Conservation (phyloP, 1,140 invertebrate genomes). For the Trichonephila clavipes region DNA sequence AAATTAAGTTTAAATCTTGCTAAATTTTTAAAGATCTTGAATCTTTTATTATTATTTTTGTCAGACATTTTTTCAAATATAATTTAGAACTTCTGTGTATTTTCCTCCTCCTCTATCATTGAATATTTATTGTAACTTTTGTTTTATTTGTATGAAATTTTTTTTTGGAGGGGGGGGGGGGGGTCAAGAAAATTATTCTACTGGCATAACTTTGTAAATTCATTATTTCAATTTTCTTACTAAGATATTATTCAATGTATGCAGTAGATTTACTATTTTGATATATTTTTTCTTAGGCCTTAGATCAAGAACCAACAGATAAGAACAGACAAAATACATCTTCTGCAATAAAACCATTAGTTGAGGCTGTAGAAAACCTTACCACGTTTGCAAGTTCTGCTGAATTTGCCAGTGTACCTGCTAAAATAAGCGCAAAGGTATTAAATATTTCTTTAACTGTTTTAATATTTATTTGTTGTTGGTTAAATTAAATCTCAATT, state of each 20-base stretch:
- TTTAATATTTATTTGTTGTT: neutral
- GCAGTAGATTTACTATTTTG: too few species aligned
- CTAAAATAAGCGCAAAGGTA: constrained; percentile 88
- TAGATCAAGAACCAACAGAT: constrained; percentile 90
- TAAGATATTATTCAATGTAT: too few species aligned
- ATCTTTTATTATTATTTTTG: too few species aligned
- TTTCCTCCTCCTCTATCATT: too few species aligned
- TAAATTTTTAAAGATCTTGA: too few species aligned
- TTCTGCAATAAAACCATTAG: constrained; percentile 90
- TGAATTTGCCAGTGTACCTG: constrained; percentile 95
- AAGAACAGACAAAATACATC: constrained; percentile 89
- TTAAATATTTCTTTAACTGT: neutral
- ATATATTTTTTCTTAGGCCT: constrained; percentile 80
- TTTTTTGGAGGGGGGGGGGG: too few species aligned
- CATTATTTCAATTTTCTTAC: too few species aligned
- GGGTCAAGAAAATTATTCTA: too few species aligned
- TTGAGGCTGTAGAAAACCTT: constrained; percentile 95
- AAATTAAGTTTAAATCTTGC: neutral
- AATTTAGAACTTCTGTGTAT: neutral
- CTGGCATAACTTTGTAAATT: too few species aligned
- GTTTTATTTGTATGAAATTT: too few species aligned
- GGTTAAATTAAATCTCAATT: neutral
- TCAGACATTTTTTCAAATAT: neutral
- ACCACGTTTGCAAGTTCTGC: constrained; percentile 95
- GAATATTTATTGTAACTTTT: too few species aligned